These are phyloP conservation scores for Drosophila watanabei DNA, from an alignment of 1,140 invertebrate species.

Conservation along the genomic window DNA sequence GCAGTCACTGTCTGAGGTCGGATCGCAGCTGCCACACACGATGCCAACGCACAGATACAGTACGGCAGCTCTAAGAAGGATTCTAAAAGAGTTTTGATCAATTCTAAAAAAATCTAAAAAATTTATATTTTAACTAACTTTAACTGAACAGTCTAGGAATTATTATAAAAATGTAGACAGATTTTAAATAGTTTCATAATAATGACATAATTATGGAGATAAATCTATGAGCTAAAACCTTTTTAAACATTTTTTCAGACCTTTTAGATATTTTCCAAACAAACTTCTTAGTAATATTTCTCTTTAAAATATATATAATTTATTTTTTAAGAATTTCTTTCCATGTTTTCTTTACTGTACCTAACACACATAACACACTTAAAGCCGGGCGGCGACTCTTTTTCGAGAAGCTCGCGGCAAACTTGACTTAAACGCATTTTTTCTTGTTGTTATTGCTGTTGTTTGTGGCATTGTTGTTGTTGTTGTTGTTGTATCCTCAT, in stretches of 20 bases:
- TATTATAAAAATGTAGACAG: neutral
- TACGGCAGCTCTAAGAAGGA: neutral
- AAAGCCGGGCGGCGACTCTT: conserved; percentile 50
- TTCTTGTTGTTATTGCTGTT: conserved; percentile 38
- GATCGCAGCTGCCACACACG: conserved; percentile 75
- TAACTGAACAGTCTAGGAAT: no score
- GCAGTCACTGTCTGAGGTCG: conserved; percentile 60
- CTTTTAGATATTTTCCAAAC: neutral
- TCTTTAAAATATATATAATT: no score
- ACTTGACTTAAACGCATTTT: conserved; percentile 83
- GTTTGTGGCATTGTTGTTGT: conserved; percentile 6
- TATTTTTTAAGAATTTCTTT: neutral
- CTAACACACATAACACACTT: conserved; percentile 38
- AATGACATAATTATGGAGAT: no score
- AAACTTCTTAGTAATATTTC: neutral
- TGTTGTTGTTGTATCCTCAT: conserved; percentile 24
- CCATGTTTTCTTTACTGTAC: conserved; percentile 4
- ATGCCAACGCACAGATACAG: conserved; percentile 42
- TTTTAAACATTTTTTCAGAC: neutral
- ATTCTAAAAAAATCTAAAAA: neutral
- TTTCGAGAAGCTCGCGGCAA: conserved; percentile 57
- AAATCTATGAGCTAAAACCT: neutral
- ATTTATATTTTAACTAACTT: no score
- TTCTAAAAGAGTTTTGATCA: neutral
- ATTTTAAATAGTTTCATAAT: neutral